Base-by-base conservation (phyloP, 2,888 invertebrate genomes). In the Psococerastis gibbosa region DNA sequence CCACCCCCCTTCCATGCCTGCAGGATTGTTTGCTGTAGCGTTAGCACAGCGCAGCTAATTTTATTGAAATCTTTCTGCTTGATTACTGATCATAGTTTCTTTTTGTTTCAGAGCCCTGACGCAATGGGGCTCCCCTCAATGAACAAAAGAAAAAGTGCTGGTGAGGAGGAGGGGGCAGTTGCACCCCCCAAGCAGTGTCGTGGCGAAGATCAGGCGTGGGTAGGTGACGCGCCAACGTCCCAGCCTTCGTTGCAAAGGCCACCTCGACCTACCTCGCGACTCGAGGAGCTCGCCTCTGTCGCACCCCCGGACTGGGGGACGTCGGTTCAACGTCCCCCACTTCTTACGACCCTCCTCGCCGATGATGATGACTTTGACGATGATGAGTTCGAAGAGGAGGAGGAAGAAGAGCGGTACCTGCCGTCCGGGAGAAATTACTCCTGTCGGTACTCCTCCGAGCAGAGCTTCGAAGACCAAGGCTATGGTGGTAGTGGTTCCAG, bases 291-390 rank as follows among this genome's bases (percentile, higher is more conserved):
- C n/a, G 41, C 34, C 35, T 16, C 27, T 20, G 3, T 15, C 35
- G 46, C 35, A 11, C 32, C 27, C 16, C 17, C 45, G 33, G 27
- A 27, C 16, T 16, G 46, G 42, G 60, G 60, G 59, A 60, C 64
- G 55, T n/a, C n/a, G n/a, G n/a, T n/a, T n/a, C 62, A 62, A 61
- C 44, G 32, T 35, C 64, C 64, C 60, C 65, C 64, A 58, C 64
- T 61, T 60, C 66, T 42, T 43, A 45, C 47, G 3, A 47, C 51
- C 66, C 66, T 51, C 57, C 65, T 71, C 56, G 71, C 71, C 53
- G 72, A 72, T 54, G 72, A 73, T 51, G 73, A 71, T 45, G 71
- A 72, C 55, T 72, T 71, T 54, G 70, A 67, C 43, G 72, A 71
- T 54, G 65, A 66, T 59, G 71, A 72, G 60, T 64, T 71, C 41